These are phyloP conservation scores for Isurus oxyrinchus DNA, from an alignment of 2,113 vertebrate species.

Conservation along the genomic window DNA sequence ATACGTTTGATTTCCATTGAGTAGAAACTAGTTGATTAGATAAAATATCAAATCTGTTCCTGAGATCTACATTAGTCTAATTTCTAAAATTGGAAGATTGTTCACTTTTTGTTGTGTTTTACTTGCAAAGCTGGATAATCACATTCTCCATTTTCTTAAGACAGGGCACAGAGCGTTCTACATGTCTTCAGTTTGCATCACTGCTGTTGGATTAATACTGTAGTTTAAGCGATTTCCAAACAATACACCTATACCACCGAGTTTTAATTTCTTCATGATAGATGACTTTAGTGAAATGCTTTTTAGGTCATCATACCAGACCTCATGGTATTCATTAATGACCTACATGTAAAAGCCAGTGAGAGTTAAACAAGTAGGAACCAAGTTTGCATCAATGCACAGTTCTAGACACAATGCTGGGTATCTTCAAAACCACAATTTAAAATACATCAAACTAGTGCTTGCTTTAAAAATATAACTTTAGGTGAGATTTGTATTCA, in stretches of 20 bases:
- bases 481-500: too few species aligned
- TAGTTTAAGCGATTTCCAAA: constrained; percentile 83
- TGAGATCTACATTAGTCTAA: background rate
- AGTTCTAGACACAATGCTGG: background rate
- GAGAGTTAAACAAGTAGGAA: background rate
- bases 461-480: background rate
- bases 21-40: background rate
- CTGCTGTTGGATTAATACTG: constrained; percentile 55
- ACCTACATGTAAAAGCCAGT: background rate
- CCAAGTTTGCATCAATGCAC: background rate
- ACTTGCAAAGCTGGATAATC: background rate
- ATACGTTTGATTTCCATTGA: background rate
- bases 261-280: constrained; percentile 54
- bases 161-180: constrained; percentile 71
- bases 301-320: constrained; percentile 84
- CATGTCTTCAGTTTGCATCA: constrained; percentile 73
- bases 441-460: background rate
- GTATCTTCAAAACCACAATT: background rate
- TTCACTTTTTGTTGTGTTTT: background rate
- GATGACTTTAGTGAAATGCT: constrained; percentile 78
- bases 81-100: background rate
- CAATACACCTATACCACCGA: constrained; percentile 91
- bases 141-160: background rate
- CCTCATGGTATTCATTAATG: constrained; percentile 63
- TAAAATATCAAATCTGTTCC: background rate